Evolutionary conservation across 2,888 invertebrate genomes (phyloP).

Genomic region (Julus scanicus): DNA sequence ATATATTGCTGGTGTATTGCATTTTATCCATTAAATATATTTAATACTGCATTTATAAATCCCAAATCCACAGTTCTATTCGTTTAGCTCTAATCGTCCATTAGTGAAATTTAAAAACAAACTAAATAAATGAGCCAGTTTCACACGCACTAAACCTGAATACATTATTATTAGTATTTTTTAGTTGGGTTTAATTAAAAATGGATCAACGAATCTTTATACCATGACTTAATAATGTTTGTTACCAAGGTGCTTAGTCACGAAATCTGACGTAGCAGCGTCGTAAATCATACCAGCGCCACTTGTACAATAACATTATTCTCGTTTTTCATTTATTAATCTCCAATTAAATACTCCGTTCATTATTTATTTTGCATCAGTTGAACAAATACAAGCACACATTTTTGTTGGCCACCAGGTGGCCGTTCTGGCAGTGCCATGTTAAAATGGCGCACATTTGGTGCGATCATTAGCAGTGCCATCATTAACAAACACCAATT

Average conservation of each 20-base stretch:
- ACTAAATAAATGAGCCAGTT: too few species aligned
- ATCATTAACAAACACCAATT: not conserved
- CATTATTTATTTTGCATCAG: not conserved
- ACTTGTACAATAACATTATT: not conserved
- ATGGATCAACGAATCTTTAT: not conserved
- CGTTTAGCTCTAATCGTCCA: too few species aligned
- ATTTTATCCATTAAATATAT: too few species aligned
- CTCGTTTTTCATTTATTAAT: not conserved
- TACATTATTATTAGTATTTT: not conserved
- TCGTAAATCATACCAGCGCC: not conserved
- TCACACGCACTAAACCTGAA: too few species aligned
- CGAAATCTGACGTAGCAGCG: not conserved
- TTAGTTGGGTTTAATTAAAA: not conserved
- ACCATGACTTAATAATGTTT: not conserved
- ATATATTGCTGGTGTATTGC: too few species aligned
- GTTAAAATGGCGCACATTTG: not conserved
- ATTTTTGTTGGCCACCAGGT: slow-evolving; percentile 5
- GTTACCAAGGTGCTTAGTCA: not conserved
- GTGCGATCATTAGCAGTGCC: not conserved
- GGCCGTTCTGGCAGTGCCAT: not conserved
- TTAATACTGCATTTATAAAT: too few species aligned
- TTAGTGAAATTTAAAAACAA: too few species aligned
- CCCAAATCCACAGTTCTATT: too few species aligned
- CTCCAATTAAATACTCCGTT: not conserved
- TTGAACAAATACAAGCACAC: not conserved